phyloP scores from a whole-genome alignment of 1,140 invertebrate species.

The Drosophila pallidifrons region DNA sequence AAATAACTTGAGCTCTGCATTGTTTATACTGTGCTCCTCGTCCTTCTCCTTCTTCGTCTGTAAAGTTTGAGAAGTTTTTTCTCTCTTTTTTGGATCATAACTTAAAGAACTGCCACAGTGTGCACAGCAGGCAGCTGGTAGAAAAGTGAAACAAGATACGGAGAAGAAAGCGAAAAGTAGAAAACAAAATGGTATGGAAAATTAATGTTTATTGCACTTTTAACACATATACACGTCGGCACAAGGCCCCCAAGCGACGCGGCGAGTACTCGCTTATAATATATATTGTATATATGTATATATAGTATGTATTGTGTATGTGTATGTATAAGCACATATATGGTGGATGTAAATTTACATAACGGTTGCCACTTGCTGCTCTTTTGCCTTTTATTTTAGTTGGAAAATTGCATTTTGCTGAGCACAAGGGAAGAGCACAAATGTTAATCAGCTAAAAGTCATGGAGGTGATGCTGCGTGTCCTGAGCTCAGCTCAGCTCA shows the following conservation, averaged over 20 bases:
- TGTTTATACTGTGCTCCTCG: too few relatives aligned
- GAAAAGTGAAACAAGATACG: conserved; percentile 31
- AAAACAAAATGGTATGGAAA: conserved; percentile 57
- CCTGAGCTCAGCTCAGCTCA: background rate
- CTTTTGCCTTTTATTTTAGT: conserved; percentile 49
- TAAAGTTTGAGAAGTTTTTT: background rate
- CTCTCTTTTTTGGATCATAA: conserved; percentile 39
- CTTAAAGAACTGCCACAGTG: conserved; percentile 61
- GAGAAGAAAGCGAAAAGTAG: conserved; percentile 18
- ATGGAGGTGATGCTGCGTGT: conserved; percentile 48
- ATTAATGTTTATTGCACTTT: conserved; percentile 82
- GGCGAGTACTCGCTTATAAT: conserved; percentile 23
- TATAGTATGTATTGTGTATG: background rate
- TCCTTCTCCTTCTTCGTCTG: background rate
- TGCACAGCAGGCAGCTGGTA: conserved; percentile 1
- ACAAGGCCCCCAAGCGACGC: conserved; percentile 21
- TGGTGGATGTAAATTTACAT: conserved; percentile 74
- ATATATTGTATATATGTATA: conserved; percentile 17
- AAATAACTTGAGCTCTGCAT: background rate
- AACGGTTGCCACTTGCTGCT: conserved; percentile 71
- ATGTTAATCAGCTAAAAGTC: conserved; percentile 83
- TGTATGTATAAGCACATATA: conserved; percentile 25
- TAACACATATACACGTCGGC: conserved; percentile 78
- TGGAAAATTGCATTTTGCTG: conserved; percentile 76
- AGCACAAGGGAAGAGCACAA: conserved; percentile 50